Percentiles rank a stretch among this genome's conserved stretches.
Conservation (phyloP, 2,888 invertebrate genomes). For the Andrena camellia region DNA sequence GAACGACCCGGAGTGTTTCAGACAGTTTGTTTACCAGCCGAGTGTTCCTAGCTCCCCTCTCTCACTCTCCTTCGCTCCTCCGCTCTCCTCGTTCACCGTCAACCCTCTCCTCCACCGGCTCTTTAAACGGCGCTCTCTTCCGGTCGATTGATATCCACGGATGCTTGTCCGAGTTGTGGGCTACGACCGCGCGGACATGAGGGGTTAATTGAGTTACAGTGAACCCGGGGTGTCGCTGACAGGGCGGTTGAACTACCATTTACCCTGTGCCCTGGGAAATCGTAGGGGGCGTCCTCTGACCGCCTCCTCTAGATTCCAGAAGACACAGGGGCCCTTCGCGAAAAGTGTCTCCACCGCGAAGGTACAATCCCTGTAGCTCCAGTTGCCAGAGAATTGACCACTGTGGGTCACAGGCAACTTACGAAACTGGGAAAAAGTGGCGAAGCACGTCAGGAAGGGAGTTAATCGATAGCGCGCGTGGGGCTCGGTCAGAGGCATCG, state of each 20-base stretch:
- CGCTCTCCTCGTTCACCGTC: conserved; percentile 39
- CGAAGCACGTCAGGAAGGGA: conserved; percentile 5
- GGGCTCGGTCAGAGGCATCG: conserved; percentile 39
- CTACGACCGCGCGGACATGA: neutral
- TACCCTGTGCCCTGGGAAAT: too few relatives aligned
- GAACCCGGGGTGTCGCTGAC: conserved; percentile 6
- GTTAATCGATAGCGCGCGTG: conserved; percentile 53
- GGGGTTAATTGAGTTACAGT: conserved; percentile 23
- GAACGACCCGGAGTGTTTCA: conserved; percentile 81
- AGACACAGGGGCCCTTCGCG: too few relatives aligned
- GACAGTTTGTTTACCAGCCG: conserved; percentile 83
- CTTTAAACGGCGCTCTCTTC: conserved; percentile 58
- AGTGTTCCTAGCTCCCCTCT: conserved; percentile 71
- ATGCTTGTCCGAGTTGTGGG: conserved; percentile 49
- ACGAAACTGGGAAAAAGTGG: conserved; percentile 6
- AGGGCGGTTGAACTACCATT: neutral
- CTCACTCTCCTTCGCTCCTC: conserved; percentile 35
- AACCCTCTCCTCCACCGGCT: conserved; percentile 53
- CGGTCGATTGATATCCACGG: conserved; percentile 66
- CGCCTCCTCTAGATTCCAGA: too few relatives aligned
- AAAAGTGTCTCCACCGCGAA: neutral
- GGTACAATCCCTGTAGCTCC: neutral
- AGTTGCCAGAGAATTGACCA: neutral
- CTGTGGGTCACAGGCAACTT: neutral
- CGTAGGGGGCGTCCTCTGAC: too few relatives aligned